These are phyloP conservation scores for Pleuronectes platessa DNA, from an alignment of 2,113 vertebrate genomes.

Conservation along the genomic window DNA sequence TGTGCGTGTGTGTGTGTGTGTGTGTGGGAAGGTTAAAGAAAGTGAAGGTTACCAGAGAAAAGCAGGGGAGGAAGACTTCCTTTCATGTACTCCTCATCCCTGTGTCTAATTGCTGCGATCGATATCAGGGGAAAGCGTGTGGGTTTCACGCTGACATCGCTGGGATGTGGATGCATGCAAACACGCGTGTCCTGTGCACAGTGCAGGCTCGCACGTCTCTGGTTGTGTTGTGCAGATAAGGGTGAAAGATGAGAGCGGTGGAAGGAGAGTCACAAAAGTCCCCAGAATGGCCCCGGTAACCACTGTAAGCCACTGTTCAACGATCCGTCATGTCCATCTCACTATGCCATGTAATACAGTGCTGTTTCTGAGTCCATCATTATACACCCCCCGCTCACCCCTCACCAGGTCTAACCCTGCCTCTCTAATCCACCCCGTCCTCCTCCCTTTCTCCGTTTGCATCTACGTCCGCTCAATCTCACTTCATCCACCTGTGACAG, in stretches of 20 bases:
- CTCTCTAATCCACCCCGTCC: constrained; percentile 34
- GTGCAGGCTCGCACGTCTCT: constrained; percentile 45
- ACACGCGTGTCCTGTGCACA: constrained; percentile 33
- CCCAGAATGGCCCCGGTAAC: not conserved
- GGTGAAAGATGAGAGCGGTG: constrained; percentile 20
- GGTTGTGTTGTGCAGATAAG: not conserved
- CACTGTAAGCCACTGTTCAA: not conserved
- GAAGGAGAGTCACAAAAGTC: constrained; percentile 13
- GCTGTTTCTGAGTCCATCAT: constrained; percentile 43
- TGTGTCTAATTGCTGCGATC: constrained; percentile 24
- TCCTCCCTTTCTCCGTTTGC: constrained; percentile 25
- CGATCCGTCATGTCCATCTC: constrained; percentile 33
- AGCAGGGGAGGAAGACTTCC: constrained; percentile 23
- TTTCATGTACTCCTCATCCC: constrained; percentile 37
- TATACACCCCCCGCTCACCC: constrained; percentile 15
- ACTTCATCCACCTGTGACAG: constrained; percentile 61
- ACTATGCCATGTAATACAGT: constrained; percentile 25
- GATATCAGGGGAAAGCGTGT: constrained; percentile 10
- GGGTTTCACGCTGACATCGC: not conserved
- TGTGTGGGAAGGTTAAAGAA: constrained; percentile 5
- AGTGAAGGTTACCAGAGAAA: constrained; percentile 11
- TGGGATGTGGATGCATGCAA: constrained; percentile 38
- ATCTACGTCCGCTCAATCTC: constrained; percentile 51
- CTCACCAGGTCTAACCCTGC: constrained; percentile 32
- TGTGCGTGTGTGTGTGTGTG: constrained; percentile 1